phyloP scores from a whole-genome alignment of 2,888 invertebrate genomes.

The Lagria hirta region DNA sequence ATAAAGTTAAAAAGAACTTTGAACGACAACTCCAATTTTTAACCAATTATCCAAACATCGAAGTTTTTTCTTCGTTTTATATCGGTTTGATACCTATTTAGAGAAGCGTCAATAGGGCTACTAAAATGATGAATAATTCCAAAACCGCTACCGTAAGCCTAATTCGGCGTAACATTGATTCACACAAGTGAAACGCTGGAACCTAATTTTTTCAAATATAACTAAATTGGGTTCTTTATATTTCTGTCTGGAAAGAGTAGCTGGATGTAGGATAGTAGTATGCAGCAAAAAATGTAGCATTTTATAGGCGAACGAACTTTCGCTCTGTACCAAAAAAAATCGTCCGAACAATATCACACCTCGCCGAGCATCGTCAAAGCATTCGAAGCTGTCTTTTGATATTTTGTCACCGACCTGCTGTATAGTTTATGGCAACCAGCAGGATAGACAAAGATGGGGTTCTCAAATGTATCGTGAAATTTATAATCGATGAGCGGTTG shows the following conservation, averaged over 20 bases:
- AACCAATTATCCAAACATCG: too few species aligned
- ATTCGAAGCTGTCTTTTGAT: conserved; percentile 51
- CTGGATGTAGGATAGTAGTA: too few species aligned
- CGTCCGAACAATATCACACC: conserved; percentile 51
- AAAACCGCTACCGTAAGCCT: conserved; percentile 3
- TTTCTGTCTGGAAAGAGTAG: conserved; percentile 29
- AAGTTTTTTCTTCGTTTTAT: too few species aligned
- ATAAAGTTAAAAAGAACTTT: too few species aligned
- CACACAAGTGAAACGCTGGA: conserved; percentile 16
- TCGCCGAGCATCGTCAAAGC: conserved; percentile 51
- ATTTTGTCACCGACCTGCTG: conserved; percentile 45
- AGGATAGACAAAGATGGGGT: conserved; percentile 38
- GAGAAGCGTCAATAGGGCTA: conserved; percentile 21
- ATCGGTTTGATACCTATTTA: conserved; percentile 28
- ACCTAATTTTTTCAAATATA: conserved; percentile 15
- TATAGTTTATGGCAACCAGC: conserved; percentile 40
- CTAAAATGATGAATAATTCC: conserved; percentile 22
- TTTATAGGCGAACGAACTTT: conserved; percentile 47
- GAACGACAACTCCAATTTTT: too few species aligned
- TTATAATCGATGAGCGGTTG: conserved; percentile 38
- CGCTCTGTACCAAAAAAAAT: conserved; percentile 38
- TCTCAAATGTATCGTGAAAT: conserved; percentile 44
- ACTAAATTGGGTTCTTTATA: conserved; percentile 27
- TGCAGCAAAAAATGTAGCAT: conserved; percentile 46
- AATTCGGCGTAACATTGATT: conserved; percentile 23